phyloP scores from a whole-genome alignment of 1,140 invertebrate species.

The Drosophila quadrilineata region DNA sequence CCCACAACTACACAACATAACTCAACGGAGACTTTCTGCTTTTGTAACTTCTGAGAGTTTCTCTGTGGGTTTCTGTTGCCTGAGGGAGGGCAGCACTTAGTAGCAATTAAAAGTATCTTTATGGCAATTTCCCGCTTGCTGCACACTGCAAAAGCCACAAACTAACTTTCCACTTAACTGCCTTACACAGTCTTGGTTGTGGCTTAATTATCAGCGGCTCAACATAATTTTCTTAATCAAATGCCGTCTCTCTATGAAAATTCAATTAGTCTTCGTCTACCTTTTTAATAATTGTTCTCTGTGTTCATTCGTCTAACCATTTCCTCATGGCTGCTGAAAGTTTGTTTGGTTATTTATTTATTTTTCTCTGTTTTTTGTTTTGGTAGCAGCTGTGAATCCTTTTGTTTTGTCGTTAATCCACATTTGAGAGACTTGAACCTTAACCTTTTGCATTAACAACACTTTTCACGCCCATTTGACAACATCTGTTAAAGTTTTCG shows the following conservation, averaged over 20 bases:
- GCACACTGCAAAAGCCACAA: conserved; percentile 32
- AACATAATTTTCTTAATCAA: conserved; percentile 42
- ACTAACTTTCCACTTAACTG: conserved; percentile 37
- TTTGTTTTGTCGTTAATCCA: conserved; percentile 28
- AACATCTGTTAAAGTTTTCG: conserved; percentile 29
- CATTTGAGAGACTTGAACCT: conserved; percentile 29
- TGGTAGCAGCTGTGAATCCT: conserved; percentile 25
- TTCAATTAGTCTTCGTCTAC: conserved; percentile 31
- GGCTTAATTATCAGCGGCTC: conserved; percentile 35
- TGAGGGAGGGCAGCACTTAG: conserved; percentile 27
- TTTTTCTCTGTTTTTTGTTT: neutral
- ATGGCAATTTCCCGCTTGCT: conserved; percentile 42
- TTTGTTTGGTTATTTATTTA: conserved; percentile 29
- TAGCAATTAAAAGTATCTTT: conserved; percentile 53
- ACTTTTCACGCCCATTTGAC: conserved; percentile 35
- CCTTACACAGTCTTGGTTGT: neutral
- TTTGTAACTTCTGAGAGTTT: conserved; percentile 4
- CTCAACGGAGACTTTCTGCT: conserved; percentile 2
- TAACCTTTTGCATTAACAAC: conserved; percentile 24
- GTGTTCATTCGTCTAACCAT: conserved; percentile 2
- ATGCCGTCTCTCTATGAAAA: conserved; percentile 24
- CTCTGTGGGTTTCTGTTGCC: conserved; percentile 18
- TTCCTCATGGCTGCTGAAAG: neutral
- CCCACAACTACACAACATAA: conserved; percentile 46
- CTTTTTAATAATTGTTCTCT: conserved; percentile 25